Conservation (phyloP, 2,888 invertebrate genomes). For the Diogma glabrata region DNA sequence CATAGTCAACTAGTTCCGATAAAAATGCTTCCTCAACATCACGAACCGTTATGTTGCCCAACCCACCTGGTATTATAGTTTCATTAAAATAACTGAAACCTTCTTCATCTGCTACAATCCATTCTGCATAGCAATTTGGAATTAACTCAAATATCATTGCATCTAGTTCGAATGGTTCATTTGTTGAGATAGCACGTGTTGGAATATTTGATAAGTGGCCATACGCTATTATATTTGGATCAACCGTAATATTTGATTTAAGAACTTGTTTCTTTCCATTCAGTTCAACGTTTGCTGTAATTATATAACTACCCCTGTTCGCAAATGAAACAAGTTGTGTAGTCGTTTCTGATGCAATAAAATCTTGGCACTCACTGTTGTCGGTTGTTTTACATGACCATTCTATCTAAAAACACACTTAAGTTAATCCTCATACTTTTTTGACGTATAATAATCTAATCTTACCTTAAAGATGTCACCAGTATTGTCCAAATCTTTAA, state of each 20-base stretch:
- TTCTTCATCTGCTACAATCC: neutral
- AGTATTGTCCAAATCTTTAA: constrained; percentile 3
- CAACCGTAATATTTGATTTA: neutral
- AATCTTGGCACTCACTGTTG: neutral
- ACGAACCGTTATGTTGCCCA: neutral
- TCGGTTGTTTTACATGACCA: constrained; percentile 4
- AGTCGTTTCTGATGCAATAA: neutral
- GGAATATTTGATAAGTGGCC: neutral
- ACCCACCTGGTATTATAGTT: neutral
- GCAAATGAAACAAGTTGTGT: neutral
- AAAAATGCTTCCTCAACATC: constrained; percentile 8
- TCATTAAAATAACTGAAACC: constrained; percentile 3
- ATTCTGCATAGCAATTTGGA: constrained; percentile 7
- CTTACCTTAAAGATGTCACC: neutral
- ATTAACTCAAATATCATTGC: constrained; percentile 5
- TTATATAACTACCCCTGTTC: neutral
- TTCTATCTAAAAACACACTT: too few relatives aligned
- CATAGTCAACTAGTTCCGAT: constrained; percentile 9
- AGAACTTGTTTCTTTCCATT: neutral
- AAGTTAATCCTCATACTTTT: too few relatives aligned
- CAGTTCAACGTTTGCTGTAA: neutral
- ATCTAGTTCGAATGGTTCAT: neutral
- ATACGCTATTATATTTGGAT: neutral
- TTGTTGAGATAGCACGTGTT: neutral
- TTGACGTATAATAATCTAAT: too few relatives aligned